Evolutionary conservation across 2,113 vertebrate species (phyloP), one percentile per base, ranked within the genome.

Genomic region (Coryphaenoides rupestris): DNA sequence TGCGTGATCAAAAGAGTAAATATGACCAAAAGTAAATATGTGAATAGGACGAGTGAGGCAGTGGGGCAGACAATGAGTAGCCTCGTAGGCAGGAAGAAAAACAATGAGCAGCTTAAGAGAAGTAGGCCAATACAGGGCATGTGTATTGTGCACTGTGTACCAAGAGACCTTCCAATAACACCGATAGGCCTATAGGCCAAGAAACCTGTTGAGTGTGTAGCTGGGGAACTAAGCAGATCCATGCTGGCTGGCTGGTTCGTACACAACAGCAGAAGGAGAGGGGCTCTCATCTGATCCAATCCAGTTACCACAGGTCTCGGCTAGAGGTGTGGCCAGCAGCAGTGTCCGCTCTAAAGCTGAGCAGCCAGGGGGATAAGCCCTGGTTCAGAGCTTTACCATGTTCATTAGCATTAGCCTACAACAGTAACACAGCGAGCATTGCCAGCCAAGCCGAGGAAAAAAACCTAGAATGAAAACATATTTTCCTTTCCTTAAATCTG

Each of bases 171-270:
- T 10, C 7, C 33, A 40, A 10, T 40, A 40, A 7, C 33, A 40
- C 33, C 33, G 9, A 40, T 40, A n/a, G 47, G 15, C 47, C 47
- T 50, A n/a, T 4, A 69, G 53, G 21, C 62, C 17, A 40, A 62
- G 56, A 63, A 72, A 74, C 71, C 74, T 74, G 78, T 69, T 69
- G 77, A 72, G 56, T 19, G 26, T 26, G 33, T 49, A 60, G 69
- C 72, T 75, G 61, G 21, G 50, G 68, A 62, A 61, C 54, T 16
- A 58, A 47, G 17, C 63, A 45, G 60, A 66, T 40, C 13, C 33
- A 40, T 58, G 54, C 55, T 7, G 62, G 22, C 55, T 21, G 24
- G 13, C 3, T 26, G 23, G 5, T 58, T 24, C n/a, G n/a, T 17
- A 58, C 21, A 47, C n/a, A 40, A 46, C 4, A 63, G 26, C 21